phyloP scores from a whole-genome alignment of 2,797 vertebrate species.

The Anabas testudineus region DNA sequence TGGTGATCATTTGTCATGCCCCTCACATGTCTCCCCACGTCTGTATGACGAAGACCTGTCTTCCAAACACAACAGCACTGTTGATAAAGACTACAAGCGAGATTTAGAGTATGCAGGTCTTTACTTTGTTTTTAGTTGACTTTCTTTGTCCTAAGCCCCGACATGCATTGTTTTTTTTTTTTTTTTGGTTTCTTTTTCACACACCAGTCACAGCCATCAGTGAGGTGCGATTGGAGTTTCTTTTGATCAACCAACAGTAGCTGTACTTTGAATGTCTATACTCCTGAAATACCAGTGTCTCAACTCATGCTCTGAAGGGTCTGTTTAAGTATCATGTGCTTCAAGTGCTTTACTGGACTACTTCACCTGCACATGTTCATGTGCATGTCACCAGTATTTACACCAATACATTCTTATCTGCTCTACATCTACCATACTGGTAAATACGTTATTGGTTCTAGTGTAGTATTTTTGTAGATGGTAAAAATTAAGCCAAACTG shows the following conservation, averaged over 20 bases:
- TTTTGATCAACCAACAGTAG: neutral
- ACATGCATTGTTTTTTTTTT: neutral
- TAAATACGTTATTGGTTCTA: neutral
- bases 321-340: neutral
- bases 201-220: neutral
- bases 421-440: neutral
- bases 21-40: neutral
- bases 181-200: neutral
- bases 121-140: neutral
- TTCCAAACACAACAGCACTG: neutral
- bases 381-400: neutral
- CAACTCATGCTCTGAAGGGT: slow-evolving; percentile 1
- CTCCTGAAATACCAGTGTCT: neutral
- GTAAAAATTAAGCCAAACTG: neutral
- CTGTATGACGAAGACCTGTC: neutral
- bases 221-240: neutral
- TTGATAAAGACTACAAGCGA: neutral
- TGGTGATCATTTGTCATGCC: neutral
- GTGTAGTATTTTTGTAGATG: too few relatives aligned
- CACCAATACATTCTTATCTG: neutral
- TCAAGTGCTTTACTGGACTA: neutral
- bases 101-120: neutral
- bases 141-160: neutral
- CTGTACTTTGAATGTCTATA: neutral
- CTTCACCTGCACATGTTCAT: neutral